A percentile compares a stretch with the other conserved stretches of the same genome.
These are phyloP conservation scores for Ostrea denselamellosa DNA, from an alignment of 1,140 invertebrate species.

Conservation along the genomic window DNA sequence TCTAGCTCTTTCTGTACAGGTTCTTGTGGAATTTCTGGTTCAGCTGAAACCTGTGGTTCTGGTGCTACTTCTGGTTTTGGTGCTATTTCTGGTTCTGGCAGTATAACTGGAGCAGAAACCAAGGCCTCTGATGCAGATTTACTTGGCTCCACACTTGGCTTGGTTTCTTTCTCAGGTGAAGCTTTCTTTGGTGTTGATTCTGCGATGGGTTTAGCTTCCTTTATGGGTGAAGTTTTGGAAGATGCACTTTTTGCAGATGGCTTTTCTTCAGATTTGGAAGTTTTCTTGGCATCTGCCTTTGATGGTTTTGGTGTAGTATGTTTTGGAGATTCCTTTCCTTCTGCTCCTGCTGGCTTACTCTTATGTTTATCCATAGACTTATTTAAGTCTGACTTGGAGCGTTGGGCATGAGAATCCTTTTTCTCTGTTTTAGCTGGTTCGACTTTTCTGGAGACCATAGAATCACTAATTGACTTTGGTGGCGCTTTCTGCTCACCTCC, in stretches of 20 bases:
- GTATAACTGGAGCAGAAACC: constrained; percentile 43
- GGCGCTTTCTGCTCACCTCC: background rate
- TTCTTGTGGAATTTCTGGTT: constrained; percentile 34
- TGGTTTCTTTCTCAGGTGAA: constrained; percentile 47
- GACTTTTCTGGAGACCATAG: background rate
- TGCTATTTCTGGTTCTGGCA: constrained; percentile 25
- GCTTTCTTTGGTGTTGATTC: constrained; percentile 42
- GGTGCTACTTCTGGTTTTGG: constrained; percentile 42
- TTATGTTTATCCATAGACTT: constrained; percentile 2
- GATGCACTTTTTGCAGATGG: constrained; percentile 50
- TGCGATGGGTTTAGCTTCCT: constrained; percentile 41
- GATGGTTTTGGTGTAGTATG: constrained; percentile 1
- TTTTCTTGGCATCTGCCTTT: background rate
- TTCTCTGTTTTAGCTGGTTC: background rate
- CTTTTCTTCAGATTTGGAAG: constrained; percentile 42
- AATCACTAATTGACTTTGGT: background rate
- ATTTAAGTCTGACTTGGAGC: constrained; percentile 23
- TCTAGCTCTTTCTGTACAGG: constrained; percentile 33
- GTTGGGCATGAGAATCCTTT: background rate
- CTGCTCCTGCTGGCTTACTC: background rate
- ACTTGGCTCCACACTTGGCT: background rate
- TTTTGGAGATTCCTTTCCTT: background rate
- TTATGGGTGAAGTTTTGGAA: constrained; percentile 45
- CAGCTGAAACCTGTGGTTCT: constrained; percentile 37
- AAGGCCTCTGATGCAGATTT: constrained; percentile 15